These are phyloP conservation scores for Hemicordylus capensis DNA, from an alignment of 2,113 vertebrate species.

Conservation along the genomic window DNA sequence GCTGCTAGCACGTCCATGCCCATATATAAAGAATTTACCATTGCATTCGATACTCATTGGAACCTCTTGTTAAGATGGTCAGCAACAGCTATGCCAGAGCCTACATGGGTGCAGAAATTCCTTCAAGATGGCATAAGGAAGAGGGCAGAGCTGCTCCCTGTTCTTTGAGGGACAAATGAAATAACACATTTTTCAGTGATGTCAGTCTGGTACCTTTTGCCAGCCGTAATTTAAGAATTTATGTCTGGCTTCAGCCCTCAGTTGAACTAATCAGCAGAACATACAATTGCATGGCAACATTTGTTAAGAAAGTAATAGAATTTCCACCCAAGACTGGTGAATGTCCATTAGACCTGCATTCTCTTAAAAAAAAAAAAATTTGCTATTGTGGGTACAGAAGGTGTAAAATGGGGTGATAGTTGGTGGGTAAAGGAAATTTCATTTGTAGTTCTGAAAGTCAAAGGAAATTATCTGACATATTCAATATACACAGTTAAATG, in stretches of 20 bases:
- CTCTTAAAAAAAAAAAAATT: neutral
- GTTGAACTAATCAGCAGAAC: neutral
- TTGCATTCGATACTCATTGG: neutral
- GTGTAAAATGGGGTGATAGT: neutral
- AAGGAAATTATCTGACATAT: neutral
- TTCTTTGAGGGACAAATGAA: constrained; percentile 13
- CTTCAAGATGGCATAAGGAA: neutral
- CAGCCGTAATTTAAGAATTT: constrained; percentile 8
- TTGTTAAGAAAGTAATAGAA: neutral
- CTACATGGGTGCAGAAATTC: neutral
- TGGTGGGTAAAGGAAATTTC: neutral
- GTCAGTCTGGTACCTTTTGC: neutral
- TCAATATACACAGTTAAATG: neutral
- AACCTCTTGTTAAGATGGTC: neutral
- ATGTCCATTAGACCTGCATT: neutral
- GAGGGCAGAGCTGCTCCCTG: neutral
- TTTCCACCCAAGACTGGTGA: neutral
- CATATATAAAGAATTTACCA: neutral
- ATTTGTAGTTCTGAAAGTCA: neutral
- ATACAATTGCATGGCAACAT: neutral
- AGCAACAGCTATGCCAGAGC: neutral
- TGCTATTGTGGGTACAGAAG: neutral
- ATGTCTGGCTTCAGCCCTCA: neutral
- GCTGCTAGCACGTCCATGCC: neutral
- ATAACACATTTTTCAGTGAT: constrained; percentile 1